phyloP scores from a whole-genome alignment of 2,113 vertebrate genomes.

The Cottus gobio region DNA sequence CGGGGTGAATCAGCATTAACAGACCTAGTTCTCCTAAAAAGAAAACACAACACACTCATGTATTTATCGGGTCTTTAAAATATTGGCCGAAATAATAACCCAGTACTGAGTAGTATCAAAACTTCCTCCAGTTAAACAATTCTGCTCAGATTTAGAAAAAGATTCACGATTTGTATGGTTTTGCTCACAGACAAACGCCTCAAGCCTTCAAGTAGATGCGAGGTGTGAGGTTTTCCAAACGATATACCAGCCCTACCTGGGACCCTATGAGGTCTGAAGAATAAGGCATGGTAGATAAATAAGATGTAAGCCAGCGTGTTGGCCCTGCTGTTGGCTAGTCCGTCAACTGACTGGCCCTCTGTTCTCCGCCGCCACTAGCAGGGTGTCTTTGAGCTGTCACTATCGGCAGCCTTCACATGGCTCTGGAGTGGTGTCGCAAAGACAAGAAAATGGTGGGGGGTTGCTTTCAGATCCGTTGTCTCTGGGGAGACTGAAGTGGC shows the following conservation, averaged over 20 bases:
- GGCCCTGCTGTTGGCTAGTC: slow-evolving; percentile 39
- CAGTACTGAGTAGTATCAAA: background rate
- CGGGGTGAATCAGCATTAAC: slow-evolving; percentile 44
- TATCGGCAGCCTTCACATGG: slow-evolving; percentile 72
- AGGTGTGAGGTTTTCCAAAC: background rate
- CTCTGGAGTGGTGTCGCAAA: slow-evolving; percentile 54
- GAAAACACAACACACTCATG: too few relatives aligned
- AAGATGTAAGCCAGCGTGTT: slow-evolving; percentile 42
- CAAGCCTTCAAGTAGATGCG: background rate
- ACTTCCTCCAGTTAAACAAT: background rate
- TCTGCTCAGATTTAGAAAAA: background rate
- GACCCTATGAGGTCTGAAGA: slow-evolving; percentile 22
- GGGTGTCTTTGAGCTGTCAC: slow-evolving; percentile 73
- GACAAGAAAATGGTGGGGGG: slow-evolving; percentile 56
- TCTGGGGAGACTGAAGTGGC: slow-evolving; percentile 40
- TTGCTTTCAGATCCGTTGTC: slow-evolving; percentile 62
- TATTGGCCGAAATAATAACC: too few relatives aligned
- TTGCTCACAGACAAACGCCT: background rate
- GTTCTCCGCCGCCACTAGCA: slow-evolving; percentile 52
- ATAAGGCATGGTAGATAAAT: slow-evolving; percentile 38
- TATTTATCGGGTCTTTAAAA: background rate
- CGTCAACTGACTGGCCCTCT: slow-evolving; percentile 40
- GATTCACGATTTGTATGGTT: background rate
- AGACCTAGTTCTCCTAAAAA: slow-evolving; percentile 48
- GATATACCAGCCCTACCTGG: background rate